Evolutionary conservation across 2,888 invertebrate genomes (phyloP).

Genomic region (Polydrusus cervinus): DNA sequence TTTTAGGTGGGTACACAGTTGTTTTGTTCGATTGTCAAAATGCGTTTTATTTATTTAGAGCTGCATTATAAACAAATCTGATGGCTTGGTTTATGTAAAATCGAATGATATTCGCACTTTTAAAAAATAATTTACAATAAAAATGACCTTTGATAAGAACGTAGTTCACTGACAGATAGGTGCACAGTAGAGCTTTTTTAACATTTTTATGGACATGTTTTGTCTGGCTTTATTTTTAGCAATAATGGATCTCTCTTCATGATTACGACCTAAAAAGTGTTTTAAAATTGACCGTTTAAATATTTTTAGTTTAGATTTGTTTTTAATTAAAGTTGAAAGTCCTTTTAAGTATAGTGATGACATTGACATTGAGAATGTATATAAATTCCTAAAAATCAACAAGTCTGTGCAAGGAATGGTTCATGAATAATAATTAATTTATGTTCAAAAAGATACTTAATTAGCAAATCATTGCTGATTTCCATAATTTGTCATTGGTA

Average conservation of each 20-base stretch:
- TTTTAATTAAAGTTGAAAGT: constrained; percentile 1
- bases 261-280: not conserved
- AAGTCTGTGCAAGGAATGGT: not conserved
- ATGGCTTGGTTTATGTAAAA: not conserved
- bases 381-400: constrained; percentile 9
- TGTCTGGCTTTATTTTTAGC: constrained; percentile 42
- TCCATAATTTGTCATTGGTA: too few relatives aligned
- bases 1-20: constrained; percentile 83
- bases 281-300: constrained; percentile 4
- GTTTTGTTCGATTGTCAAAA: constrained; percentile 49
- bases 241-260: not conserved
- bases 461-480: too few relatives aligned
- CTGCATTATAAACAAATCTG: constrained; percentile 38
- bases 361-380: constrained; percentile 14
- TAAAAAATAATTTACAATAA: constrained; percentile 24
- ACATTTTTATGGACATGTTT: constrained; percentile 34
- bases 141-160: constrained; percentile 45
- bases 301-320: not conserved
- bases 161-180: constrained; percentile 48
- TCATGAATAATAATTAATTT: not conserved
- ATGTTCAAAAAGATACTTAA: too few relatives aligned
- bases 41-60: constrained; percentile 54
- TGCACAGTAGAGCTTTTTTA: constrained; percentile 21
- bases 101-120: not conserved
- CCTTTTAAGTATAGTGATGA: not conserved